phyloP scores from a whole-genome alignment of 2,888 invertebrate genomes.

The Lepidocyrtoides sp. region DNA sequence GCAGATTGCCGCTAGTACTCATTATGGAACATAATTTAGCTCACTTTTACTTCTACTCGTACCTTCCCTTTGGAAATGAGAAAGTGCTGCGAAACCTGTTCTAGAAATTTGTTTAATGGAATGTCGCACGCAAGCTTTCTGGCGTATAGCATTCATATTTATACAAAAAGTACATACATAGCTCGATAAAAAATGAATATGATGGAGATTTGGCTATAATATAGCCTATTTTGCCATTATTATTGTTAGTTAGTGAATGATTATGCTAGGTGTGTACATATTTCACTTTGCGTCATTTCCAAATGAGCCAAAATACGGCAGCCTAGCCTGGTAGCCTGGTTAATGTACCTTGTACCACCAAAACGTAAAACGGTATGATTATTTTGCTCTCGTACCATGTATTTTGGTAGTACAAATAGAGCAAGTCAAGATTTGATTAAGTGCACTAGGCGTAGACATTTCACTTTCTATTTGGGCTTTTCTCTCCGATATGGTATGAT shows the following conservation, averaged over 20 bases:
- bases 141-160: too few species aligned
- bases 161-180: too few species aligned
- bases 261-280: not conserved
- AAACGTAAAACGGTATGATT: too few species aligned
- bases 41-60: not conserved
- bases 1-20: not conserved
- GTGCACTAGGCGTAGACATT: slow-evolving; percentile 23
- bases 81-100: slow-evolving; percentile 52
- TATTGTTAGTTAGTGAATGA: too few species aligned
- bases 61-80: not conserved
- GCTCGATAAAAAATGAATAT: too few species aligned
- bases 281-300: slow-evolving; percentile 43
- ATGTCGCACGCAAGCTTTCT: slow-evolving; percentile 67
- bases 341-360: too few species aligned
- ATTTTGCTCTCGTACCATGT: too few species aligned
- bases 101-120: slow-evolving; percentile 66
- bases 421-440: slow-evolving; percentile 27
- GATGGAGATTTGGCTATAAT: too few species aligned
- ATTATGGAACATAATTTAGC: not conserved
- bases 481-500: not conserved
- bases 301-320: not conserved
- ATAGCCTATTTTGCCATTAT: too few species aligned
- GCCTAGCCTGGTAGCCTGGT: too few species aligned
- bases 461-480: slow-evolving; percentile 25
- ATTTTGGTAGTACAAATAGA: not conserved